These are phyloP conservation scores for Otus sunia DNA, from an alignment of 2,113 vertebrate species.

Conservation along the genomic window DNA sequence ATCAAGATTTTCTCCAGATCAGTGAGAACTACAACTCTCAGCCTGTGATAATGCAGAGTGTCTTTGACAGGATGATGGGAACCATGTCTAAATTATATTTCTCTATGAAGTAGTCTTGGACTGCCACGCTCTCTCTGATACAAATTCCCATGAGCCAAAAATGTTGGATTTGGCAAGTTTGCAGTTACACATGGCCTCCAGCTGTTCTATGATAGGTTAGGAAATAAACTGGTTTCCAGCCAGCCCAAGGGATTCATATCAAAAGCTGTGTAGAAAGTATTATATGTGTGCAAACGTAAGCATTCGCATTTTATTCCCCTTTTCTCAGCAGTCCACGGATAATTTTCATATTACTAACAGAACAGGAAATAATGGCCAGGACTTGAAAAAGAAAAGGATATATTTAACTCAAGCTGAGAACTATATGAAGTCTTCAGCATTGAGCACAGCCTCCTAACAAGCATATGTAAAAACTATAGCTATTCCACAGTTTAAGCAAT, in stretches of 20 bases:
- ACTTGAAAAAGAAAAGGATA: slow-evolving; percentile 3
- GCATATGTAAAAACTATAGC: background rate
- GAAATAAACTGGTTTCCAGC: slow-evolving; percentile 45
- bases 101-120: slow-evolving; percentile 22
- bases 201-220: slow-evolving; percentile 31
- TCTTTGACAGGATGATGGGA: background rate
- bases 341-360: slow-evolving; percentile 14
- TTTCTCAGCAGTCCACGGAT: slow-evolving; percentile 14
- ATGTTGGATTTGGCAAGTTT: slow-evolving; percentile 32
- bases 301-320: background rate
- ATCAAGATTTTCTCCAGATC: background rate
- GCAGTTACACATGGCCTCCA: slow-evolving; percentile 33
- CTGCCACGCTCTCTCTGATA: background rate
- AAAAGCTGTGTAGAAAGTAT: slow-evolving; percentile 21
- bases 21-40: background rate
- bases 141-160: slow-evolving; percentile 35
- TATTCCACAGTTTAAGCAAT: background rate
- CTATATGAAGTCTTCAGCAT: background rate
- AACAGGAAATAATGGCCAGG: background rate
- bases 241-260: slow-evolving; percentile 32
- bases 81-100: slow-evolving; percentile 44
- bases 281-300: slow-evolving; percentile 36
- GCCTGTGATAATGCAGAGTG: background rate
- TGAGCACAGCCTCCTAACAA: background rate
- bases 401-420: background rate